phyloP scores from a whole-genome alignment of 2,888 invertebrate species.

The Griposia aprilina region DNA sequence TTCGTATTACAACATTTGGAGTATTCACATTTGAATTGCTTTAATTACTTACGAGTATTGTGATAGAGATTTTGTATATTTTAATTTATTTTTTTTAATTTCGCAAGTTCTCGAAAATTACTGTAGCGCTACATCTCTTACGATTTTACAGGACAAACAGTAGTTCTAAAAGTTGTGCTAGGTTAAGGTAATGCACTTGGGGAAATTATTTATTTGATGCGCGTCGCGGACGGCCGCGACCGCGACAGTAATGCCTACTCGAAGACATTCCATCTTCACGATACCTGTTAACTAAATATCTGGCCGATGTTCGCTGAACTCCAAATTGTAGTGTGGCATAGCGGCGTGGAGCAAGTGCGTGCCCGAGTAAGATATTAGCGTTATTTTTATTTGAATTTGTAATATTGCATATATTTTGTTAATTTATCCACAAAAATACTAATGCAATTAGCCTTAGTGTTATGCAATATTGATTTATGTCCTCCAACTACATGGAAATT shows the following conservation, averaged over 20 bases:
- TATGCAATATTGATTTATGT: constrained; percentile 91
- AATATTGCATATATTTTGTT: constrained; percentile 90
- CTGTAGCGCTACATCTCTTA: constrained; percentile 88
- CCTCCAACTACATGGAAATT: constrained; percentile 91
- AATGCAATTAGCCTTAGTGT: constrained; percentile 91
- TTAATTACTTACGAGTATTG: constrained; percentile 91
- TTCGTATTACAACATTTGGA: constrained; percentile 88
- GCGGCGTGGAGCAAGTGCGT: constrained; percentile 81
- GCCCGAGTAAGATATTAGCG: constrained; percentile 90
- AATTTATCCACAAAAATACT: constrained; percentile 90
- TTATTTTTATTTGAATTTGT: constrained; percentile 90
- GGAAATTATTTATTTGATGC: constrained; percentile 81
- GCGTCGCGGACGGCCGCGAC: constrained; percentile 67
- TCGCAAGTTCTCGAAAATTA: constrained; percentile 87
- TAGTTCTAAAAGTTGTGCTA: constrained; percentile 88
- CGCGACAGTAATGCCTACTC: constrained; percentile 69
- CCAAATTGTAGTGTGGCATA: constrained; percentile 77
- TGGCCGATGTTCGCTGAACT: constrained; percentile 73
- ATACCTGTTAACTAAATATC: constrained; percentile 72
- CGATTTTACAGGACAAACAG: constrained; percentile 84
- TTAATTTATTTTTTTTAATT: constrained; percentile 91
- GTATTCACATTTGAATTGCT: constrained; percentile 90
- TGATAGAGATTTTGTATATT: constrained; percentile 91
- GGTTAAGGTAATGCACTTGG: constrained; percentile 87
- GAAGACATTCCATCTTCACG: constrained; percentile 85